Base-by-base conservation (phyloP, 1,140 invertebrate species). In the Rhyzopertha dominica region DNA sequence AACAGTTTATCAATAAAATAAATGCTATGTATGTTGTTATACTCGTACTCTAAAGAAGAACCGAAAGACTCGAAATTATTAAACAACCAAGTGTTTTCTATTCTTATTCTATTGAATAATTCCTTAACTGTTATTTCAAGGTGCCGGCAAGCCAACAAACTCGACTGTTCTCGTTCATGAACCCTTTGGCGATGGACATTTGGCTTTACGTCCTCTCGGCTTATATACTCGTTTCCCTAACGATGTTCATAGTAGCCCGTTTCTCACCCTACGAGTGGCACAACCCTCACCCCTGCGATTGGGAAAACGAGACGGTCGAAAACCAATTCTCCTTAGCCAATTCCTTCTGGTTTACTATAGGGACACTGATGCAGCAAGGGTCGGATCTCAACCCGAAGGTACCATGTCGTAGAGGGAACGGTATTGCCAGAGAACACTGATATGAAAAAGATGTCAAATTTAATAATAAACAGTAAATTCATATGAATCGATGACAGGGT, bases 181-280 rank as follows among this genome's bases (percentile, higher is more conserved):
- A 87, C 55, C 90, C 90, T 0, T 72, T 93, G 45, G 88, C 88
- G 1, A 78, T 84, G 35, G 84, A 89, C 60, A 89, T 92, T 43
- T 87, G 86, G 87, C 66, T 87, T 16, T 87, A 84, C 65, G 80
- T 87, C 34, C 65, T 89, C 5, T 80, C 82, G 0, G 85, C 85
- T 22, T 89, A 88, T 65, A 70, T 85, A 8, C 70, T 86, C 14
- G 86, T 88, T 14, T 87, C 84, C 2, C 74, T 88, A 45, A 87
- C 84, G 12, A 86, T 91, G 75, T 91, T 88, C 68, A 74, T 90
- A 13, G 81, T 92, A 13, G 86, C 87, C 4, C 68, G 80, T 43
- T 86, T 90, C 65, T 85, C 81, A 20, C 85, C 85, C 0, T 85
- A 87, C 64, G 85, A 88, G 58, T 89, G 85, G 84, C 79, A 82